Base-by-base conservation (phyloP, 1,140 invertebrate genomes). In the Drosophila sproati region DNA sequence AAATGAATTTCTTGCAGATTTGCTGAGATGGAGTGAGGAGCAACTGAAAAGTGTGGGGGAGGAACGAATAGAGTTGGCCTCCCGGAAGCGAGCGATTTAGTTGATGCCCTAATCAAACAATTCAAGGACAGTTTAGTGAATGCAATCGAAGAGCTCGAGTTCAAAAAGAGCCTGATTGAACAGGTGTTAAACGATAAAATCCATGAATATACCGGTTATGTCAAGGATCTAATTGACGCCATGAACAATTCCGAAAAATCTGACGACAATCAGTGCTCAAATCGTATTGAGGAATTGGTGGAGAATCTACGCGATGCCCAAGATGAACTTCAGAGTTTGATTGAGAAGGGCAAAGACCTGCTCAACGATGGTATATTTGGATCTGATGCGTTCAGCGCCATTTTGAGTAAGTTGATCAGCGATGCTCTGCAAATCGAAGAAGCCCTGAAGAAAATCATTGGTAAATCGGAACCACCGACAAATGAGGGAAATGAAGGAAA, bases 41-140 rank as follows among this genome's bases (percentile, higher is more conserved):
- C 77, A 88, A 34, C 43, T 88, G 37, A 29, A 70, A 0, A 59
- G 67, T 3, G 83, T 78, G 4, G 50, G 10, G 5, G 51, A 0
- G 4, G 6, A 29, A 75, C 72, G 20, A 31, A 57, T 6, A 82
- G 68, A 5, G 29, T 2, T 0, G 67, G 57, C 10, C 5, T 32
- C 3, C n/a, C 29, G 0, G 35, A 63, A n/a, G 82, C 82, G 3
- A 41, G 54, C 3, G 48, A 56, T 0, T 5, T 88, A 3, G 41
- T 77, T 3, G 20, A 69, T 4, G 55, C 34, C 2, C 29, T 81
- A n/a, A 5, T 50, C 5, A 41, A 35, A 10, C 28, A 57, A 0
- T 75, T 57, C 39, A 3, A 6, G 6, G 5, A 29, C 1, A 37
- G 37, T 5, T 29, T 82, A 4, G 37, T 51, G 7, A 50, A 41